Conservation (phyloP, 2,113 vertebrate species). For the Myiopsitta monachus region DNA sequence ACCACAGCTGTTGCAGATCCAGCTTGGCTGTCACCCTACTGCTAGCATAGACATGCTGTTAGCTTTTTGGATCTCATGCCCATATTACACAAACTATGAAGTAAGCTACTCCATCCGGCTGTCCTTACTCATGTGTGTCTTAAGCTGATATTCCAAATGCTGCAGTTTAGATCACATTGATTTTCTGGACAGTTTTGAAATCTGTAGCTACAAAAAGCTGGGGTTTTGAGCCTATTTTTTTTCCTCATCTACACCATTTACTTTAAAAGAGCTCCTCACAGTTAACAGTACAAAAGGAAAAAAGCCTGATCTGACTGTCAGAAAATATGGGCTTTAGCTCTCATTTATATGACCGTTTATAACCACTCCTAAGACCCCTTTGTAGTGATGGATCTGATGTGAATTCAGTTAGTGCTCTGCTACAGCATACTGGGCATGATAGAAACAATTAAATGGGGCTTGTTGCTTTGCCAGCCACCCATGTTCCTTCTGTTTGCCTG, state of each 20-base stretch:
- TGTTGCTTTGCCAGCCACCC: background rate
- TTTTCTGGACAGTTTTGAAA: constrained; percentile 1
- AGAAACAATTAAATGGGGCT: background rate
- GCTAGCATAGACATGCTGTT: fast-evolving
- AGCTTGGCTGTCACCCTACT: background rate
- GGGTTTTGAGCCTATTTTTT: fast-evolving
- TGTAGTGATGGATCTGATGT: background rate
- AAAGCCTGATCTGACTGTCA: background rate
- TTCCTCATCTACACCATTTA: background rate
- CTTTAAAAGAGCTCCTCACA: background rate
- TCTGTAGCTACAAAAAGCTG: background rate
- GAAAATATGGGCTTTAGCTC: background rate
- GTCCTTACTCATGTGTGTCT: background rate
- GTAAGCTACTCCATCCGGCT: background rate
- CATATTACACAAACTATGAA: background rate
- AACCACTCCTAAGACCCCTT: background rate
- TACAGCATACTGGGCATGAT: background rate
- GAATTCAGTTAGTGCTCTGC: background rate
- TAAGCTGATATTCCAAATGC: background rate
- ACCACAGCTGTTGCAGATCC: background rate
- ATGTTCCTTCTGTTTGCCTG: background rate
- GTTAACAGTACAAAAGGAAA: background rate
- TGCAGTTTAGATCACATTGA: background rate
- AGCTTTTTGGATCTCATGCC: background rate
- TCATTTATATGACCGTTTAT: background rate